Conservation (phyloP, 2,797 vertebrate species). For the Arrhamphus sclerolepis region DNA sequence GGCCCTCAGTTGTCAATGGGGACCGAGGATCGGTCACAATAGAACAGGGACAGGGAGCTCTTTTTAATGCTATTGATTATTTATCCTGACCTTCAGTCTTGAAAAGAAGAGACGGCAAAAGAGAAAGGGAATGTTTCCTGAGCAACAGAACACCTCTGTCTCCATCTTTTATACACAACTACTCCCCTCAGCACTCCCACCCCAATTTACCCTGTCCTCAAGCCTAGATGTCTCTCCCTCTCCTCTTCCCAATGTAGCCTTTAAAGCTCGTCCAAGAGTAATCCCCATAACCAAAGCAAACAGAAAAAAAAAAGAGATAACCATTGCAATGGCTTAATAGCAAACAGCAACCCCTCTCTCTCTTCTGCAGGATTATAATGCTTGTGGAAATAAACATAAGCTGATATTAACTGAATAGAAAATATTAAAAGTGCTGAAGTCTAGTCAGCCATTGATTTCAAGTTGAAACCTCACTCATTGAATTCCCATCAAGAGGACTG, state of each 20-base stretch:
- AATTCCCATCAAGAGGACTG: background rate
- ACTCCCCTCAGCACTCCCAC: conserved; percentile 22
- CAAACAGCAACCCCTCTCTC: conserved; percentile 54
- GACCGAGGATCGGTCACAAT: conserved; percentile 62
- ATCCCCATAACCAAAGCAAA: conserved; percentile 72
- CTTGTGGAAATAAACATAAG: conserved; percentile 30
- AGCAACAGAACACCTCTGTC: conserved; percentile 59
- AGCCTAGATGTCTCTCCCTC: conserved; percentile 61
- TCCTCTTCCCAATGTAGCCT: conserved; percentile 67
- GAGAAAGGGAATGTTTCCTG: conserved; percentile 63
- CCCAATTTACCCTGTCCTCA: conserved; percentile 65
- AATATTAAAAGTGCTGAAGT: conserved; percentile 17
- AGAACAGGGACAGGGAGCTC: conserved; percentile 42
- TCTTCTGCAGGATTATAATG: conserved; percentile 49
- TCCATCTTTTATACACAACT: conserved; percentile 50
- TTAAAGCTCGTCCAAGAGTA: conserved; percentile 74
- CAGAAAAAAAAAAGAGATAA: conserved; percentile 56
- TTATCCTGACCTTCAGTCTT: conserved; percentile 76
- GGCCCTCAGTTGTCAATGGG: conserved; percentile 67
- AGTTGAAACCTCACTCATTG: background rate
- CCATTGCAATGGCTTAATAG: conserved; percentile 63
- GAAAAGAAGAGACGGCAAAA: conserved; percentile 57
- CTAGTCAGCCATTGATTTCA: conserved; percentile 3
- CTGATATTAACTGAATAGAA: conserved; percentile 40
- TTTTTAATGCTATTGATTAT: conserved; percentile 74